Percentiles rank a stretch among this genome's conserved stretches.
These are phyloP conservation scores for Caenorhabditis brenneri DNA, from an alignment of 1,140 invertebrate species.

Conservation along the genomic window DNA sequence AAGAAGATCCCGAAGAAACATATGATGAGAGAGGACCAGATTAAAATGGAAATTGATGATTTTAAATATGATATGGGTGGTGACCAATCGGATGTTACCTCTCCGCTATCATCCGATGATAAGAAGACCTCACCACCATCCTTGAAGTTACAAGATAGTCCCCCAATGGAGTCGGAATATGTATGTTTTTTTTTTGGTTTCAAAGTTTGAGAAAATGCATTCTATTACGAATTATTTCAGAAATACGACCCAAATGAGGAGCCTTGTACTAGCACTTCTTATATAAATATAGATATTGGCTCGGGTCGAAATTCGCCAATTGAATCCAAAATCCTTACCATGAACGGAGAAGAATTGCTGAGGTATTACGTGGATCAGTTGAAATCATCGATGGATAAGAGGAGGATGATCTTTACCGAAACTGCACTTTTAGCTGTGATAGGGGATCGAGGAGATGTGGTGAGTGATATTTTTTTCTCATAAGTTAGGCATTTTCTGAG, in stretches of 20 bases:
- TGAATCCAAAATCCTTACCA: neutral
- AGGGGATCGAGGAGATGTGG: conserved; percentile 4
- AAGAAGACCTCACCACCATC: conserved; percentile 14
- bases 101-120: neutral
- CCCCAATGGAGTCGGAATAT: neutral
- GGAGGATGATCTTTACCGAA: conserved; percentile 17
- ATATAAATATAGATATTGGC: too few relatives aligned
- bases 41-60: conserved; percentile 14
- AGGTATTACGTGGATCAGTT: conserved; percentile 12
- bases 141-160: neutral
- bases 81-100: neutral
- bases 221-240: neutral
- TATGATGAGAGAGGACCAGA: neutral
- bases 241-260: neutral
- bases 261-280: neutral
- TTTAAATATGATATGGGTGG: neutral
- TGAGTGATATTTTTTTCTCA: neutral
- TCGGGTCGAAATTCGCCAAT: neutral
- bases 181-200: neutral
- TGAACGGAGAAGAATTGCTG: conserved; percentile 13
- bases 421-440: neutral
- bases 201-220: neutral
- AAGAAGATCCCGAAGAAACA: conserved; percentile 22
- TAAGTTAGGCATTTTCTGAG: neutral
- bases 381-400: neutral